Base-by-base conservation (phyloP, 2,888 invertebrate species). In the Stictocephala bisonia region DNA sequence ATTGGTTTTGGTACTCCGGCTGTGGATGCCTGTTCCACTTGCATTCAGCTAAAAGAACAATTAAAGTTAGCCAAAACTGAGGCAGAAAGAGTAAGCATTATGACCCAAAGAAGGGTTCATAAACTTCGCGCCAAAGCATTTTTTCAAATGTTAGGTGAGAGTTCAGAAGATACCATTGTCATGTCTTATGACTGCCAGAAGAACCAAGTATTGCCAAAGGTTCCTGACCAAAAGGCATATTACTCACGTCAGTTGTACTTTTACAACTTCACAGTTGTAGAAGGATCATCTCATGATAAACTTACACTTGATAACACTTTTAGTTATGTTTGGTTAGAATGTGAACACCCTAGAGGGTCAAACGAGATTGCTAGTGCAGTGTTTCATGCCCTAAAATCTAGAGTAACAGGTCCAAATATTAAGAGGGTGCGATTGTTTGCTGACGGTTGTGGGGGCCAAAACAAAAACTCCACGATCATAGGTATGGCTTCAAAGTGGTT, bases 361-460 rank as follows among this genome's bases (percentile, higher is more conserved):
- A 76, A 75, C 50, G 77, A 76, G 69, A 75, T 77, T 22, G 71
- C 72, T 15, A 74, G 72, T 26, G 31, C 66, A 26, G 26, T 77
- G 20, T 74, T 35, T 20, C 66, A 72, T 60, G 41, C 29, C 26
- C 40, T 77, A 40, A 31, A 40, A 29, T 51, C 20, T 53, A 26
- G 60, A 13, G 60, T 31, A 11, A 31, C 71, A 31, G 58, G 56
- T 20, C 67, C 53, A 4, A 27, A 67, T 41, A 53, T 51, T n/a
- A 68, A 29, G 9, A 70, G 41, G 9, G 29, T 77, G 22, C 51
- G 69, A 51, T 64, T 77, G 13, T 77, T 74, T 71, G 70, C 73
- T 15, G 77, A 77, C 67, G 71, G 74, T 26, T 77, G 76, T 71
- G 69, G 70, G 22, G 74, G 75, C 22, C 77, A 77, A 71, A 77